Percentiles rank a stretch among this genome's conserved stretches.
These are phyloP conservation scores for Alcis repandata DNA, from an alignment of 2,888 invertebrate genomes.

Conservation along the genomic window DNA sequence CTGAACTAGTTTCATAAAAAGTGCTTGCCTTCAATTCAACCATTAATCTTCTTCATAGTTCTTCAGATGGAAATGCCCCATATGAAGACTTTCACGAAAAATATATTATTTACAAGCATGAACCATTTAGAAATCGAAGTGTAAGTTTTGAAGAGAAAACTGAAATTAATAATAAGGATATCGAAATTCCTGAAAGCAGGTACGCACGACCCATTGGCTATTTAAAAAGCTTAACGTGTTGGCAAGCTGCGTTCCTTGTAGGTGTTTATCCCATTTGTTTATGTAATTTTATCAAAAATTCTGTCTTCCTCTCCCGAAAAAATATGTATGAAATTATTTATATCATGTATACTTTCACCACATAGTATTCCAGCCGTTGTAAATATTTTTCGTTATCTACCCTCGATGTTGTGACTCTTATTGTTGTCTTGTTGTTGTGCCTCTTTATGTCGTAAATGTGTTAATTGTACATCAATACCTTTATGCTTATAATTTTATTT, in stretches of 20 bases:
- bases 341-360: not conserved
- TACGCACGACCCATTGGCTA: conserved; percentile 63
- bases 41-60: conserved; percentile 84
- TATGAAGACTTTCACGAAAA: conserved; percentile 94
- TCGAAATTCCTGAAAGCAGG: conserved; percentile 70
- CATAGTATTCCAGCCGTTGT: not conserved
- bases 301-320: not conserved
- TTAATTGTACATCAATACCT: not conserved
- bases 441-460: conserved; percentile 27
- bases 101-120: conserved; percentile 90
- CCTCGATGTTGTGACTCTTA: conserved; percentile 27
- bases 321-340: not conserved
- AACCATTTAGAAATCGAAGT: conserved; percentile 91
- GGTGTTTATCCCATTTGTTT: conserved; percentile 11
- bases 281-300: conserved; percentile 9
- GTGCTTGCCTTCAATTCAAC: conserved; percentile 68
- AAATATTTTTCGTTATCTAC: not conserved
- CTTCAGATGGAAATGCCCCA: conserved; percentile 85
- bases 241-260: conserved; percentile 23
- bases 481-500: conserved; percentile 39
- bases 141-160: conserved; percentile 89
- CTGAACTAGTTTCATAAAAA: conserved; percentile 23
- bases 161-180: conserved; percentile 71
- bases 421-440: conserved; percentile 21
- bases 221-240: conserved; percentile 26